Evolutionary conservation across 2,797 vertebrate genomes (phyloP), one percentile per base, ranked within the genome.

Genomic region (Cichlasoma orientale): DNA sequence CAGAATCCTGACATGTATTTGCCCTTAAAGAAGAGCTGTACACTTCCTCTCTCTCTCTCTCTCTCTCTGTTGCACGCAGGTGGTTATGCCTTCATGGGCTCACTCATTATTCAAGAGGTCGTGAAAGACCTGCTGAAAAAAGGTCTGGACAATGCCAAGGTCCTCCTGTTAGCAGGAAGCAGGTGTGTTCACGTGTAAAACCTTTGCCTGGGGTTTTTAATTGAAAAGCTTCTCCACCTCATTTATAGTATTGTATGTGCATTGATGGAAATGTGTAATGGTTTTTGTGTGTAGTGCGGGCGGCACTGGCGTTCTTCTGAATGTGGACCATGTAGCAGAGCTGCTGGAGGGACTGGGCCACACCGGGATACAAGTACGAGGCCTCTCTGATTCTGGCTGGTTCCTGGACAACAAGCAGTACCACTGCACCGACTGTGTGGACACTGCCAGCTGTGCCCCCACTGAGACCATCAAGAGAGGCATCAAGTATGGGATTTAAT

Each of bases 391-490:
- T 82, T 99, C 98, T 0, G 98, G 98, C 50, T 99, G 98, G 98
- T 99, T 99, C 93, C 92, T 99, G 93, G 98, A 99, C 93, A 99
- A 99, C 83, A 97, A 97, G 90, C 98, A 99, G 89, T 98, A 98
- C 75, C 96, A 95, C 84, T 96, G 95, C 74, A 97, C 97, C 0
- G 97, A 98, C 90, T 99, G 98, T 6, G 88, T 97, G 0, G 98
- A 99, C 73, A 96, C 97, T 0, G 89, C 96, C 85, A 95, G 94
- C 1, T 98, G 96, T 41, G 83, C 95, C 3, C 96, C 96, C 3
- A 95, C 95, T 0, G 96, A 97, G 80, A 96, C 95, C 78, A 96
- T 97, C 88, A 96, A 96, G 89, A 95, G 95, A 92, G 96, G 95
- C 85, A 95, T 97, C 84, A 96, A 94, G 96, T 97, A 94, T 56